Evolutionary conservation across 2,888 invertebrate species (phyloP).

Genomic region (Thymelicus acteon): DNA sequence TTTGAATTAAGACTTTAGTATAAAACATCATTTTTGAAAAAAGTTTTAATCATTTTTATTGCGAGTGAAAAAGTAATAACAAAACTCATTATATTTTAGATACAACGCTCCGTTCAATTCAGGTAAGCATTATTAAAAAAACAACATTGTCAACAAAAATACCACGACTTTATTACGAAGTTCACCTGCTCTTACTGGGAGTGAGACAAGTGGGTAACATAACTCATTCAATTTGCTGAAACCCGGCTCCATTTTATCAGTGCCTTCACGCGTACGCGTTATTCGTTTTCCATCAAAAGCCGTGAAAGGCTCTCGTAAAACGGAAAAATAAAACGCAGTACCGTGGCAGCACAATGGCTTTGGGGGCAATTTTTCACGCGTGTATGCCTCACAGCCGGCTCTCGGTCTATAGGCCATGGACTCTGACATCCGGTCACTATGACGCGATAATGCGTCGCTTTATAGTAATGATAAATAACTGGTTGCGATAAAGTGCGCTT

Average conservation of each 20-base stretch:
- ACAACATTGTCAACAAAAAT: neutral
- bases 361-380: constrained; percentile 34
- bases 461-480: neutral
- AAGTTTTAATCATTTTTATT: no score
- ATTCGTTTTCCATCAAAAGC: constrained; percentile 39
- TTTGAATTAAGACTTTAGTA: no score
- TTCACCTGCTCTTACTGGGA: constrained; percentile 14
- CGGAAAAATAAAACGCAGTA: constrained; percentile 34
- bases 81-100: no score
- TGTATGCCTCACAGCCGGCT: constrained; percentile 4
- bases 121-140: no score
- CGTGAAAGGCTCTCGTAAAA: constrained; percentile 38
- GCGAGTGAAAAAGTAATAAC: no score
- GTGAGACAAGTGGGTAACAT: constrained; percentile 16
- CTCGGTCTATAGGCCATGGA: constrained; percentile 40
- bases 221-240: constrained; percentile 36
- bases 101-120: no score
- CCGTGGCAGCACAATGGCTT: constrained; percentile 28
- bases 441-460: constrained; percentile 1
- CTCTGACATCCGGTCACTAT: constrained; percentile 39
- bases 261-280: constrained; percentile 34
- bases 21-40: no score
- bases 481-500: no score
- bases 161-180: neutral
- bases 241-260: constrained; percentile 33